Conservation (phyloP, 2,797 vertebrate species). For the Enteromius thamalakanensis region DNA sequence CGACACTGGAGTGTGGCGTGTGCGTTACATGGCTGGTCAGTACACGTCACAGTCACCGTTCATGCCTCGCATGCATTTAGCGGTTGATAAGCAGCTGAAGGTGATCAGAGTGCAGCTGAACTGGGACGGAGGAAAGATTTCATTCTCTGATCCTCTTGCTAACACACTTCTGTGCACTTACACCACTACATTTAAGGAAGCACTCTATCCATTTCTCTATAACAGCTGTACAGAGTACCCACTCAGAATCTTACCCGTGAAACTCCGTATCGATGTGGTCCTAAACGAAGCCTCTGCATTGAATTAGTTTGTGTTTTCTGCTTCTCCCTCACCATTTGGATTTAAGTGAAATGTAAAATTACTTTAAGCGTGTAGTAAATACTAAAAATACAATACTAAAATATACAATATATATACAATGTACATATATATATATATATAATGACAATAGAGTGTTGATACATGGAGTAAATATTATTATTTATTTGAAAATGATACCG, state of each 20-base stretch:
- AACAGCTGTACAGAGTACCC: slow-evolving; percentile 1
- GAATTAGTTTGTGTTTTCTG: neutral
- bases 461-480: neutral
- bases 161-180: slow-evolving; percentile 7
- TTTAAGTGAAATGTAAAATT: neutral
- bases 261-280: neutral
- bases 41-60: neutral
- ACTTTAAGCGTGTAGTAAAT: too few relatives aligned
- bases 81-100: neutral
- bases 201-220: neutral
- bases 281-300: neutral
- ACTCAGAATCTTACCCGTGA: slow-evolving; percentile 9
- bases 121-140: slow-evolving; percentile 19
- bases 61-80: neutral
- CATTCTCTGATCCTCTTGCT: slow-evolving; percentile 19
- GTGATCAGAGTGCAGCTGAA: slow-evolving; percentile 23
- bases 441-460: too few relatives aligned
- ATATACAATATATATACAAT: too few relatives aligned
- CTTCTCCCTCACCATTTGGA: neutral
- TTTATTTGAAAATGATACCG: neutral
- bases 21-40: neutral
- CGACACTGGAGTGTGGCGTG: neutral
- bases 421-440: too few relatives aligned
- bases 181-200: slow-evolving; percentile 12
- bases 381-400: too few relatives aligned